phyloP scores from a whole-genome alignment of 2,888 invertebrate genomes.

The Melanophora roralis region DNA sequence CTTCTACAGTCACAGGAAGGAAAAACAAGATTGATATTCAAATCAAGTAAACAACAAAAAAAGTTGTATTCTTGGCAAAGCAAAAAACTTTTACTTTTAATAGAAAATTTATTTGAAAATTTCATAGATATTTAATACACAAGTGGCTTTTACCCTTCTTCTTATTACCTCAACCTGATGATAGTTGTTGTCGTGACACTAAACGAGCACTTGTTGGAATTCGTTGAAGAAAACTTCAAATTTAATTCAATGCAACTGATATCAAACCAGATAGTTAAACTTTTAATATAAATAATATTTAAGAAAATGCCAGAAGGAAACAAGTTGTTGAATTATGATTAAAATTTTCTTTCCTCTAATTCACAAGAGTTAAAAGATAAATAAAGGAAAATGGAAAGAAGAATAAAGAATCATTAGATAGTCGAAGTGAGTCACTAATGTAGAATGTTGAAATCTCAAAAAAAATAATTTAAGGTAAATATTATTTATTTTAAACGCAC shows the following conservation, averaged over 20 bases:
- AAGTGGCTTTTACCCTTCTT: constrained; percentile 24
- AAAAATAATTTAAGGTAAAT: too few relatives aligned
- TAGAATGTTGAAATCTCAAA: too few relatives aligned
- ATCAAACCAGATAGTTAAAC: constrained; percentile 14
- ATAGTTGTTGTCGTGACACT: constrained; percentile 21
- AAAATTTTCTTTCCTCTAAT: not conserved
- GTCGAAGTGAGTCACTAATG: too few relatives aligned
- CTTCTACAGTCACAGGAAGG: not conserved
- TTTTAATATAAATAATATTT: not conserved
- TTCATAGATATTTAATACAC: constrained; percentile 45
- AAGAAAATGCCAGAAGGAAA: not conserved
- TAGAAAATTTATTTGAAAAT: constrained; percentile 27
- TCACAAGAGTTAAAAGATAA: not conserved
- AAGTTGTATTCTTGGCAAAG: not conserved
- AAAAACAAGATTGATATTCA: constrained; percentile 32
- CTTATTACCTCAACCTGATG: constrained; percentile 4
- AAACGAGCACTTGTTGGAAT: constrained; percentile 4
- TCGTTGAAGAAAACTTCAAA: constrained; percentile 1
- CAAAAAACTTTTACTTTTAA: not conserved
- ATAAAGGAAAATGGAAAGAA: not conserved
- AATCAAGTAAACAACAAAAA: constrained; percentile 41
- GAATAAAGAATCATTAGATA: not conserved
- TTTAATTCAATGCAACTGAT: constrained; percentile 19
- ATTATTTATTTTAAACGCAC: too few relatives aligned
- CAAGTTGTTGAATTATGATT: not conserved